Percentiles rank a stretch among this genome's conserved stretches.
These are phyloP conservation scores for Phortica magna DNA, from an alignment of 2,888 invertebrate genomes.

Conservation along the genomic window DNA sequence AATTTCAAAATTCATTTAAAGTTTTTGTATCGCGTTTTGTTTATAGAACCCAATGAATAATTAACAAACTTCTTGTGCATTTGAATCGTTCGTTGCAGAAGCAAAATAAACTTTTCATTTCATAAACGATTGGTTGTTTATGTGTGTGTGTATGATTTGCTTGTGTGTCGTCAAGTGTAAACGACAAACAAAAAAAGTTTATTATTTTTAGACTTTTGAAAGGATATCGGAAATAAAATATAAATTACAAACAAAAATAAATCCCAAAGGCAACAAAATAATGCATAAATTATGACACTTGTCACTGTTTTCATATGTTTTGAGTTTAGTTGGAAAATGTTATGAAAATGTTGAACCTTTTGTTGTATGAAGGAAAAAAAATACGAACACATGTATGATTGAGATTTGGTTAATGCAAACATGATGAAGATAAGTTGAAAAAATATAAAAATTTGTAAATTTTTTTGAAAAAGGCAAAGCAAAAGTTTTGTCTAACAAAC, in stretches of 20 bases:
- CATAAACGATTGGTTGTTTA: constrained; percentile 34
- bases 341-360: too few species aligned
- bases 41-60: constrained; percentile 73
- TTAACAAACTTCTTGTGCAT: constrained; percentile 71
- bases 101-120: constrained; percentile 63
- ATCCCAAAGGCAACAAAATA: not conserved
- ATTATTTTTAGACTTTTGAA: constrained; percentile 3
- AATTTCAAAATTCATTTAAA: constrained; percentile 74
- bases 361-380: too few species aligned
- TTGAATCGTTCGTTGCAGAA: constrained; percentile 46
- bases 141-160: not conserved
- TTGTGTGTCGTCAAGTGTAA: not conserved
- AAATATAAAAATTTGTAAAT: too few species aligned
- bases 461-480: too few species aligned
- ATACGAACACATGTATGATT: too few species aligned
- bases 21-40: constrained; percentile 74
- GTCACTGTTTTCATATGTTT: too few species aligned
- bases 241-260: not conserved
- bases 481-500: too few species aligned
- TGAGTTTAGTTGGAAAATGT: too few species aligned
- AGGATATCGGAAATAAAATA: not conserved
- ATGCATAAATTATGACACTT: too few species aligned
- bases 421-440: too few species aligned
- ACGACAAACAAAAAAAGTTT: not conserved
- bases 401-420: too few species aligned